Evolutionary conservation across 1,140 invertebrate genomes (phyloP), one percentile per base, ranked within the genome.

Genomic region (Goniozus legneri): DNA sequence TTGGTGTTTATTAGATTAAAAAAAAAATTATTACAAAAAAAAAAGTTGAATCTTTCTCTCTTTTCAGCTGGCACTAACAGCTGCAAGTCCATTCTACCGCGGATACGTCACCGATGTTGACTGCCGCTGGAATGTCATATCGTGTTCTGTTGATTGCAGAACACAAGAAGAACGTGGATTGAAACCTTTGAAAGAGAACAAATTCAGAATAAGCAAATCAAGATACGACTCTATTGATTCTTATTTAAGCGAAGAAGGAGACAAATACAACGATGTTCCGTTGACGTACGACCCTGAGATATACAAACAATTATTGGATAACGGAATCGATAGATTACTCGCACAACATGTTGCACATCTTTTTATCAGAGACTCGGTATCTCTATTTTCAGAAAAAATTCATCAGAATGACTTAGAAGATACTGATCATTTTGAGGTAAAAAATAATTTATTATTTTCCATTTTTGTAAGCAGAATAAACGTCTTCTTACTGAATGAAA

Each of bases 191-290:
- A 80, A 85, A 62, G 76, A 85, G 49, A 82, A 86, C 67, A 85
- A 88, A 77, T 88, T 95, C 77, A 82, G 83, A 35, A 98, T 99
- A 53, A 85, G 85, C 44, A 99, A 99, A 75, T 98, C 95, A 6
- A 80, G 97, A 27, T 99, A 98, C 70, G 96, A 97, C 73, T 97
- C 95, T 1, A 97, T 98, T 35, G 95, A 98, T 75, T 95, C 90
- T 2, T 99, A 99, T 71, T 79, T 99, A 8, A 97, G 94, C 30
- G 82, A 85, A 14, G 83, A 87, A 56, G 88, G 92, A 34, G 87
- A 86, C 60, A 84, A 84, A 60, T 98, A 91, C 73, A 98, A 97
- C 68, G 95, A 98, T 75, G 87, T 97, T 52, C 82, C 87, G 15
- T 74, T 99, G 16, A 83, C 89, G 6, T 92, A 95, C 67, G 93